Evolutionary conservation across 2,113 vertebrate genomes (phyloP).

Genomic region (Halichoeres trimaculatus): DNA sequence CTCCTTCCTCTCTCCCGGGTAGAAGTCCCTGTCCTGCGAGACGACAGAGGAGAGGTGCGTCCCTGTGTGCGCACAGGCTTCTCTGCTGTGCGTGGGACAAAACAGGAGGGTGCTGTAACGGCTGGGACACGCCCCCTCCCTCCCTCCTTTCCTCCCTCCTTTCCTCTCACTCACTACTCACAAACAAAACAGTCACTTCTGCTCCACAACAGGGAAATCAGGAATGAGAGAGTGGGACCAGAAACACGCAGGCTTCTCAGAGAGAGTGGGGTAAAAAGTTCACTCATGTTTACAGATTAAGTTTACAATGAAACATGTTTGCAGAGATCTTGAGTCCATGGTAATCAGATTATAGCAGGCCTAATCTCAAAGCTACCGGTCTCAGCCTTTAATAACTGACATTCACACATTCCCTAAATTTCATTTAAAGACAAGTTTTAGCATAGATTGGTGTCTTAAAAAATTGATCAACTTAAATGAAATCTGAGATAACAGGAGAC

Average conservation of each 20-base stretch:
- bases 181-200: background rate
- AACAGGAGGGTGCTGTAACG: constrained; percentile 33
- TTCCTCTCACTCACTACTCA: background rate
- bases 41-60: constrained; percentile 14
- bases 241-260: background rate
- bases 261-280: background rate
- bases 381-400: too few relatives aligned
- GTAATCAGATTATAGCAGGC: too few relatives aligned
- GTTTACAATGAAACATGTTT: background rate
- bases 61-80: constrained; percentile 21
- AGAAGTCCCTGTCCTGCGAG: constrained; percentile 4
- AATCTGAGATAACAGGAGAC: too few relatives aligned
- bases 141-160: background rate
- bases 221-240: background rate
- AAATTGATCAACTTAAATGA: too few relatives aligned
- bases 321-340: background rate
- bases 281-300: background rate
- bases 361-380: too few relatives aligned
- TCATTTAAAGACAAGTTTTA: too few relatives aligned
- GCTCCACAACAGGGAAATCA: background rate
- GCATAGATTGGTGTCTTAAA: too few relatives aligned
- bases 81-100: constrained; percentile 32
- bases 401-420: too few relatives aligned
- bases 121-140: constrained; percentile 53
- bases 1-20: constrained; percentile 26